Evolutionary conservation across 2,797 vertebrate genomes (phyloP), one percentile per base, ranked within the genome.

Genomic region (Vultur gryphus): DNA sequence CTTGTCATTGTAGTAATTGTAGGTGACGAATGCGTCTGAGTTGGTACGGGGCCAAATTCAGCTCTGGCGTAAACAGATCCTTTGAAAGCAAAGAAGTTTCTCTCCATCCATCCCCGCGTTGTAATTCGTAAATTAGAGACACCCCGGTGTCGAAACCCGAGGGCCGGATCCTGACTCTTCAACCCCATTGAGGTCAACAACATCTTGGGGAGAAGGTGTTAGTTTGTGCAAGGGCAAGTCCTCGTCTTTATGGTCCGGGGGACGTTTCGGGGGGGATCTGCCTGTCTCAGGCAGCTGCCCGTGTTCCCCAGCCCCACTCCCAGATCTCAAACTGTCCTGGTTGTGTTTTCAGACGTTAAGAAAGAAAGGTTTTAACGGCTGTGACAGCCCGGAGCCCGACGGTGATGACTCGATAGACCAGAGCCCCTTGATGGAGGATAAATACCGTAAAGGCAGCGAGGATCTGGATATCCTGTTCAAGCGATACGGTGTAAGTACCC

Each of bases 331-430:
- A 83, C 48, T 96, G 37, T 97, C 61, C 94, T 3, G 97, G 44
- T 97, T 98, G 89, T 98, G 95, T 79, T 98, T 98, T 94, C 98
- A 99, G 99, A 99, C 99, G 6, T 99, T 99, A 98, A 98, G 99
- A 99, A 99, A 99, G 99, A 99, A 99, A 98, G 99, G 99, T 97
- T 99, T 99, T 99, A 99, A 99, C 37, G 99, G 99, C 98, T 99
- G 99, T 98, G 99, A 99, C 99, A 99, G 99, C 98, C 99, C 99
- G 1, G 99, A 99, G 96, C 99, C 99, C 2, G 99, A 99, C 54
- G 99, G 99, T 57, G 99, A 99, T 35, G 99, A 99, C 98, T 99
- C 99, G 71, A 99, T 99, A 97, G 99, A 99, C 98, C 99, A 99
- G 98, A 99, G 99, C 98, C 99, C 99, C 35, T 98, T 99, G 98